Base-by-base conservation (phyloP, 2,797 vertebrate species). In the Poeciliopsis presidionis region DNA sequence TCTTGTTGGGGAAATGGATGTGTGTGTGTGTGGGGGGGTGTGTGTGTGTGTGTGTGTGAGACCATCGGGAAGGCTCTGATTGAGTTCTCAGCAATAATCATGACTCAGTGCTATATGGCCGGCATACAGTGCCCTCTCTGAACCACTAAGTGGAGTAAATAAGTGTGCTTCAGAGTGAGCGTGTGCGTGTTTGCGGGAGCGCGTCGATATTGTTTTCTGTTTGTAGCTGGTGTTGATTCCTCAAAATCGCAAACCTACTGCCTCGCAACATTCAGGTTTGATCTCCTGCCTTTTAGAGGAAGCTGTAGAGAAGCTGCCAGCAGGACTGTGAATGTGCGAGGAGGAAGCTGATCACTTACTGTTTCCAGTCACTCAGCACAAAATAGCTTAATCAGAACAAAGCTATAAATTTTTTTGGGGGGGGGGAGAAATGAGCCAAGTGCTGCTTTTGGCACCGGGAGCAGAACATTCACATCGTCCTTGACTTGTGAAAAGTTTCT, bases 31-130 rank as follows among this genome's bases (percentile, higher is more conserved):
- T 33, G 33, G 2, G 33, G 2, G 33, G 2, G 33, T 33, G 33
- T 33, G 33, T 33, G 33, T 72, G 71, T 39, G 63, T 72, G 71
- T 39, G 63, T 72, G 70, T 73, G 67, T 55, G 7, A 75, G 78
- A 46, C 57, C 69, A 45, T 59, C 84, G 81, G 80, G 84, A 89
- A 87, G 86, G 85, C 11, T 69, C 75, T 87, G 84, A 92, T 87
- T 88, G 87, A 88, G 88, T 91, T 88, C 82, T 86, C 73, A 73
- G 2, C 67, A 63, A 78, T 86, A 86, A 72, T 92, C 86, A 89
- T 92, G 93, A 94, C 87, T 93, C 90, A 91, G 90, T 83, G 61
- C 77, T 91, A 91, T 90, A 86, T 65, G 20, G 25, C 76, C 72
- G 79, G 82, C 70, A 49, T 61, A 80, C 55, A 80, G 76, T 83